These are phyloP conservation scores for Dichetophora obliterata DNA, from an alignment of 2,888 invertebrate species.

Conservation along the genomic window DNA sequence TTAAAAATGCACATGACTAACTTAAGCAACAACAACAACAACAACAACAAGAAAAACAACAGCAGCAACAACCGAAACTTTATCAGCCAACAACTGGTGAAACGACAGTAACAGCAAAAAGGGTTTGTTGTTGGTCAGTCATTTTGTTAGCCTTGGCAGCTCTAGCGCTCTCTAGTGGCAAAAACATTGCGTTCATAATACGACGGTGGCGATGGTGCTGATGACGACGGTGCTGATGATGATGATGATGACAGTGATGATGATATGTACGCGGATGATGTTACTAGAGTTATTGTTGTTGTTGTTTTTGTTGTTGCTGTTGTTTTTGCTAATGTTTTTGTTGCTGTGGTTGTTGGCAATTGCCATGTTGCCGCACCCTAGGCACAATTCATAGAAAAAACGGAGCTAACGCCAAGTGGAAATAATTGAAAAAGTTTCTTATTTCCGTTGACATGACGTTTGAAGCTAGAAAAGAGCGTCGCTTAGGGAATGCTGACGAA, in stretches of 20 bases:
- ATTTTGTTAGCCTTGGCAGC: not conserved
- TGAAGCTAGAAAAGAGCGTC: not conserved
- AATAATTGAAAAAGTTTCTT: conserved; percentile 39
- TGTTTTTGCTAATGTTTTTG: not conserved
- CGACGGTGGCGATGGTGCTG: not conserved
- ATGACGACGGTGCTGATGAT: too few species aligned
- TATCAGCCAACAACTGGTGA: not conserved
- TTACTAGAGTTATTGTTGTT: not conserved
- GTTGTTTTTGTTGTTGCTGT: conserved; percentile 15
- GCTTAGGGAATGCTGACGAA: not conserved
- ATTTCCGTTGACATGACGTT: conserved; percentile 25
- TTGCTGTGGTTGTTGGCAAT: conserved; percentile 8
- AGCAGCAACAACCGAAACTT: not conserved
- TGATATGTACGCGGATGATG: not conserved
- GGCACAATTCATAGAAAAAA: conserved; percentile 8
- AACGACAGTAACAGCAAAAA: not conserved
- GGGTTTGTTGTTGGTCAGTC: not conserved
- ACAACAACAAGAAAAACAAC: not conserved
- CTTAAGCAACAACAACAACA: conserved; percentile 7
- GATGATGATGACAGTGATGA: not conserved
- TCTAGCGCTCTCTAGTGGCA: not conserved
- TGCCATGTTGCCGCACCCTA: conserved; percentile 4
- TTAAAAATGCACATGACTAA: conserved; percentile 37
- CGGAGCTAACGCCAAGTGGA: conserved; percentile 11
- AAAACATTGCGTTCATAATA: not conserved